These are phyloP conservation scores for Nannospalax galili DNA, from an alignment of 2,113 vertebrate genomes.

Conservation along the genomic window DNA sequence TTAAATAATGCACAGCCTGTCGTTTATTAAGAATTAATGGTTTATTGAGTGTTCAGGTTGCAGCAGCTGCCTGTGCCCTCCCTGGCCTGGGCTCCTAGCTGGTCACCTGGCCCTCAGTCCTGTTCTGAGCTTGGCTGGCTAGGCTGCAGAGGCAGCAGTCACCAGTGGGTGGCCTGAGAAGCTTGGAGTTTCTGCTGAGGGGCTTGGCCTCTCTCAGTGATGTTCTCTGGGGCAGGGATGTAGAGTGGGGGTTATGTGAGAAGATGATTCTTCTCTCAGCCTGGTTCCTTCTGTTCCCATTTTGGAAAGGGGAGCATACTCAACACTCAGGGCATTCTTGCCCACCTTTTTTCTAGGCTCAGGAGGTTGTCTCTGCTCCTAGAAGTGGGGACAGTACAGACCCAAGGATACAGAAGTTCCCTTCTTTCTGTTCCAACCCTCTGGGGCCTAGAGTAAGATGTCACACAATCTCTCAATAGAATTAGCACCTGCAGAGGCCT, in stretches of 20 bases:
- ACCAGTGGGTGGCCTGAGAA: background rate
- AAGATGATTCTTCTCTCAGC: background rate
- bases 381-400: background rate
- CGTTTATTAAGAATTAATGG: constrained; percentile 86
- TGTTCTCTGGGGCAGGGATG: background rate
- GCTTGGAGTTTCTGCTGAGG: background rate
- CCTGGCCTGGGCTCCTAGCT: constrained; percentile 52
- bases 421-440: background rate
- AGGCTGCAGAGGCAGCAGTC: background rate
- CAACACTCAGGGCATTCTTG: background rate
- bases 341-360: background rate
- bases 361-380: background rate
- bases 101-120: background rate
- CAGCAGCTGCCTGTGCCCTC: constrained; percentile 74
- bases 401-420: background rate
- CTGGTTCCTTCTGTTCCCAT: background rate
- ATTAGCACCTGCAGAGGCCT: background rate
- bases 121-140: background rate
- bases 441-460: background rate
- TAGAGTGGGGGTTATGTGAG: background rate
- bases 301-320: background rate
- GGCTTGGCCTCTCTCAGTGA: background rate
- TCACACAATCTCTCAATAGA: background rate
- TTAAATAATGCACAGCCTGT: constrained; percentile 86
- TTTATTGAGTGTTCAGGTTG: constrained; percentile 80